phyloP scores from a whole-genome alignment of 1,140 invertebrate genomes.

The Triops longicaudatus region DNA sequence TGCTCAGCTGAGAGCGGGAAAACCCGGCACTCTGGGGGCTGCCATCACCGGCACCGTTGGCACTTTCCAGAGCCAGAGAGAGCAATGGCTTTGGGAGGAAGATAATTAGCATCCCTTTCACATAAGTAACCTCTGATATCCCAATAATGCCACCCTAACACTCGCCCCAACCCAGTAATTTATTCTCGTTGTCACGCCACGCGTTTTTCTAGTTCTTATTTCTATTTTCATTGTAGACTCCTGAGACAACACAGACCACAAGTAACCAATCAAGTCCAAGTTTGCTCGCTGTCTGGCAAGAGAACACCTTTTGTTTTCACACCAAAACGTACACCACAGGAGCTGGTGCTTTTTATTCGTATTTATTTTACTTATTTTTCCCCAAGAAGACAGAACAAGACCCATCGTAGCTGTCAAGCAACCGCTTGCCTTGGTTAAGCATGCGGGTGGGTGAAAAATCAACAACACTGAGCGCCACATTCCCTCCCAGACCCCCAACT shows the following conservation, averaged over 20 bases:
- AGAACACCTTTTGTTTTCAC: neutral
- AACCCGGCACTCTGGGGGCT: neutral
- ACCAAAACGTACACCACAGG: neutral
- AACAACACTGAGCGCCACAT: conserved; percentile 2
- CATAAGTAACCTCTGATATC: conserved; percentile 12
- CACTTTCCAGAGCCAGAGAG: neutral
- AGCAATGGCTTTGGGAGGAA: neutral
- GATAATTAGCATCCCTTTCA: conserved; percentile 12
- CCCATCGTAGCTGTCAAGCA: neutral
- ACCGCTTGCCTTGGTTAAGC: neutral
- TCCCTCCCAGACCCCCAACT: neutral
- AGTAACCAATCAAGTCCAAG: neutral
- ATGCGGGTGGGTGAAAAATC: neutral
- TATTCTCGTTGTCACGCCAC: conserved; percentile 5
- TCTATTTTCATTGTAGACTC: neutral
- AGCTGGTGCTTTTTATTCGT: too few relatives aligned
- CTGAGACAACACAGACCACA: neutral
- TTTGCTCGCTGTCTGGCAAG: neutral
- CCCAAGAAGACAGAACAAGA: neutral
- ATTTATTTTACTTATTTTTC: neutral
- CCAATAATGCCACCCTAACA: conserved; percentile 14
- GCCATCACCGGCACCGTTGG: neutral
- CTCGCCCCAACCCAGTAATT: neutral
- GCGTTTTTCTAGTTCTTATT: neutral
- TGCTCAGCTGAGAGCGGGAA: conserved; percentile 8